Base-by-base conservation (phyloP, 2,113 vertebrate genomes). In the Phalacrocorax brasilianus region DNA sequence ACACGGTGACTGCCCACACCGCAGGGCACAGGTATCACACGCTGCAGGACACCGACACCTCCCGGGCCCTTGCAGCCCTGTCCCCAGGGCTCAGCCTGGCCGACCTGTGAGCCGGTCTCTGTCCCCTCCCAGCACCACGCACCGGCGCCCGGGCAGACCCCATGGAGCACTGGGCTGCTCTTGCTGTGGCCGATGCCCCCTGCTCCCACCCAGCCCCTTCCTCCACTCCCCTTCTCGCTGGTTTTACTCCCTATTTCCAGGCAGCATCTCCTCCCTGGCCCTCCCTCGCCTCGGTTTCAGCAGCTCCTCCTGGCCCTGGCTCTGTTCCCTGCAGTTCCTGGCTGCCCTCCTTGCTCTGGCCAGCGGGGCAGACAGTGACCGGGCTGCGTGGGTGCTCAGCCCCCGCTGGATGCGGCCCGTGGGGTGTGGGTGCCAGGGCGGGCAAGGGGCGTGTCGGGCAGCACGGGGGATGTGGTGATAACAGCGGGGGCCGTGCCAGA, bases 121-220 rank as follows among this genome's bases (percentile, higher is more conserved):
- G 2, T 63, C 27, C 42, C 22, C 11, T 45, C n/a, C 40, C 4
- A 2, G 12, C 7, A 6, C 33, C 6, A 21, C 33, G 28, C 42
- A 27, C 56, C 9, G 8, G 23, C 4, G n/a, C 8, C 66, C 6
- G 2, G 13, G 28, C 62, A 76, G 58, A 58, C 28, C 53, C 44
- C 15, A 1, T 1, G 0, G 40, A 71, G 26, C 24, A 27, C 56
- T 38, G 30, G 0, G 50, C 42, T 42, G 27, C 74, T 45, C 44
- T 24, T 6, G 0, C 23, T 1, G 1, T 9, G 1, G 47, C 21
- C 12, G 1, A 9, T 58, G 47, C 10, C 52, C 76, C n/a, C 22
- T 9, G 33, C 22, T 35, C 63, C 24, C 67, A n/a, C 67, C 30
- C 76, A 50, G 55, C 77, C 10, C 38, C 24, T 16, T 89, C 71